Percentiles rank a stretch among this genome's conserved stretches.
Evolutionary conservation across 2,797 vertebrate species (phyloP).

Genomic region (Parauchenoglanis ngamensis): DNA sequence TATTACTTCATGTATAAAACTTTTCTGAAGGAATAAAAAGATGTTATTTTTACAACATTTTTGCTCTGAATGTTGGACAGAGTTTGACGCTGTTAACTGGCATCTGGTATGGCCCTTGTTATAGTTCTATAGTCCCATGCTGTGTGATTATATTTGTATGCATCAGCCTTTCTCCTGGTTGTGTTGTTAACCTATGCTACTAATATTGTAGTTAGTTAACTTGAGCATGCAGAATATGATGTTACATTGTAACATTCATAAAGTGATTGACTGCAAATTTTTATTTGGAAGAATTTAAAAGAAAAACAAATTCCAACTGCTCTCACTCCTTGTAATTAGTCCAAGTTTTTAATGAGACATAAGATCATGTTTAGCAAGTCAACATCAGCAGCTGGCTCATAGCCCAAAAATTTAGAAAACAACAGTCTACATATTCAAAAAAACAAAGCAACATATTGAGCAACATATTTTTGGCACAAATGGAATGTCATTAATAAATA

Average conservation of each 20-base stretch:
- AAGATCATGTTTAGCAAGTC: not conserved
- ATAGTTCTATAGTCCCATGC: not conserved
- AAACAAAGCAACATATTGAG: not conserved
- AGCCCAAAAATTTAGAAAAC: not conserved
- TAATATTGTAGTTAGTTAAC: not conserved
- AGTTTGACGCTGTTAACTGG: not conserved
- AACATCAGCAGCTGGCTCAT: not conserved
- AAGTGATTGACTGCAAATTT: not conserved
- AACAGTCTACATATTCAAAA: too few species aligned
- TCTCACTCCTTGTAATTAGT: not conserved
- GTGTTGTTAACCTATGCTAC: not conserved
- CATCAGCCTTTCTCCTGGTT: not conserved
- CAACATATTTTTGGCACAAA: slow-evolving; percentile 15
- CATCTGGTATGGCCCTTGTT: not conserved
- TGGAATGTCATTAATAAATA: slow-evolving; percentile 9
- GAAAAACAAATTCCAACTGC: not conserved
- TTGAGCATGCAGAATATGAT: not conserved
- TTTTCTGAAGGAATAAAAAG: too few species aligned
- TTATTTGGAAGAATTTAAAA: slow-evolving; percentile 1
- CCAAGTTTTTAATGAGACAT: not conserved
- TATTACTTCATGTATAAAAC: too few species aligned
- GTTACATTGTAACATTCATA: not conserved
- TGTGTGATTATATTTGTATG: not conserved
- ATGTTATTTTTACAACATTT: too few species aligned
- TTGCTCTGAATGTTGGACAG: too few species aligned